Evolutionary conservation across 2,888 invertebrate genomes (phyloP), one percentile per base, ranked within the genome.

Genomic region (Caenorhabditis virilis): DNA sequence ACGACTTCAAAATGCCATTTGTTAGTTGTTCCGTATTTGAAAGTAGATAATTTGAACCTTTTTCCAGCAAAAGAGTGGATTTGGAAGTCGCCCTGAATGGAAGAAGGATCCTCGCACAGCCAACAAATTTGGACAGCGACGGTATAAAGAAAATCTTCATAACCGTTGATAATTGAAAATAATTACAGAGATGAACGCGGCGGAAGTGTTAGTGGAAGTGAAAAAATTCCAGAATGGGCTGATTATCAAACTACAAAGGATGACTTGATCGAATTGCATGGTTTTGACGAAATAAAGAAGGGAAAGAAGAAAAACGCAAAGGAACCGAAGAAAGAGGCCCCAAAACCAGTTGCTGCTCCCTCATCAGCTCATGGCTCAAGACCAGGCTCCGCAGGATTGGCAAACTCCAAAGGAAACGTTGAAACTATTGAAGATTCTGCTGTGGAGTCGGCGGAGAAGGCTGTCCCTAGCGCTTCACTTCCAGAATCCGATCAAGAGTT

Each of bases 191-290:
- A 66, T n/a, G 72, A 72, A 2, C 68, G 72, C 41, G 39, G 39
- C 6, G 56, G 52, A 35, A 65, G 66, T 42, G 45, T 62, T 45
- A 62, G 48, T 30, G 59, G 58, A 33, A 56, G 52, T 6, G 79
- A 82, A 55, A 70, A 65, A 41, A 50, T 81, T n/a, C 82, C 82
- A 7, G 82, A 83, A 56, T 82, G 82, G 82, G 71, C 81, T 35
- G 81, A 80, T 25, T 80, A 80, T 38, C 81, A 82, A n/a, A 70
- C 73, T 4, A 77, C 76, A n/a, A 74, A 78, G 63, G 72, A 75
- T 23, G 82, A 82, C 51, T 71, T 79, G 67, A 82, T 82, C 36
- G 80, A 82, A 53, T 60, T 82, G 48, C 72, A 69, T 36, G 82
- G 82, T 51, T 83, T 82, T 47, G 80, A 82, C 22, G 82, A 82